Evolutionary conservation across 2,797 vertebrate species (phyloP), one percentile per base, ranked within the genome.

Genomic region (Phrynocephalus guinanensis): DNA sequence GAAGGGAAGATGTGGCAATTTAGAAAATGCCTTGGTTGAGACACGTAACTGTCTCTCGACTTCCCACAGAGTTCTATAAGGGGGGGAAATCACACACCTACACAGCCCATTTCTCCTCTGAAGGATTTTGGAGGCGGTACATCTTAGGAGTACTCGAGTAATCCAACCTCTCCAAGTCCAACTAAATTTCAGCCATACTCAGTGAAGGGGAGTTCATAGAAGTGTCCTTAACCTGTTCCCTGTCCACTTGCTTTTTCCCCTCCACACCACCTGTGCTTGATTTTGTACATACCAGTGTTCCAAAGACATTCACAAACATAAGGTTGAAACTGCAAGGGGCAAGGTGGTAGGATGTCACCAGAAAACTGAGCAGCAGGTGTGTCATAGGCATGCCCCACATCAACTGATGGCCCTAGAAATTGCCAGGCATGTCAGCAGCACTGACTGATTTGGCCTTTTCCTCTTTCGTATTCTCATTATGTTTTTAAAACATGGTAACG

Each of bases 21-120:
- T 84, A 60, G 11, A 71, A 93, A 79, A 30, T 20, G 87, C 63
- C 76, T 52, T 87, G n/a, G n/a, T n/a, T n/a, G 22, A 78, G 50
- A 81, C 83, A 52, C 71, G 90, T 90, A 77, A 89, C 9, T 79
- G 44, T 60, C 60, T 76, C 89, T 87, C 50, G 50, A 63, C 75
- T 73, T 44, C 60, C 15, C 72, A 82, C 48, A 63, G 81, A 83
- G 38, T 44, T 18, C 56, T 38, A 26, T 48, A 26, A 33, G 52
- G 26, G 18, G 38, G 70, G 28, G 60, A 24, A 83, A 79, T 60
- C 8, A 52, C 71, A 56, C 71, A 5, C 60, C 50, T 83, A 86
- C 24, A 16, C 48, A 60, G 28, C 1, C 24, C 83, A 86, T 86
- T 86, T 88, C 44, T 84, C 7, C n/a, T 80, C 80, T 86, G 24